Base-by-base conservation (phyloP, 2,113 vertebrate genomes). In the Elachura formosa region DNA sequence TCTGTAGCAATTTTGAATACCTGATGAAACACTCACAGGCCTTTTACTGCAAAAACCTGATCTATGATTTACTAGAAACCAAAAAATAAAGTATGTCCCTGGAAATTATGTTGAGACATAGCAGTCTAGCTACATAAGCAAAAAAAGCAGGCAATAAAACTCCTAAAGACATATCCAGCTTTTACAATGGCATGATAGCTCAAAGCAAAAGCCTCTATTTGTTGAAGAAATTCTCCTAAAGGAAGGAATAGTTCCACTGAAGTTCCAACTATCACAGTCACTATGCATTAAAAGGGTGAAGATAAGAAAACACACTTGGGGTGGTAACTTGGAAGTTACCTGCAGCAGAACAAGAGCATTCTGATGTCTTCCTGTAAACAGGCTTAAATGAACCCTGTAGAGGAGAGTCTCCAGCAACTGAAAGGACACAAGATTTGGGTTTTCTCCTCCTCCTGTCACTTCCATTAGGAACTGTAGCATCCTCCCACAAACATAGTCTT, bases 361-460 rank as follows among this genome's bases (percentile, higher is more conserved):
- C 86, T 98, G 98, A 90, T 97, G 95, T 73, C 99, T 97, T 76
- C 99, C 99, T 2, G 98, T 99, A 95, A 99, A 99, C 52, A 99
- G 91, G 73, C 98, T 98, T 82, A 99, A 98, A 49, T 99, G 98
- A 76, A 99, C 98, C 72, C 99, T 97, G 96, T 99, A 99, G 38
- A 99, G 96, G 55, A 99, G 97, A 6, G 98, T 98, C 96, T 99
- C 99, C 94, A 99, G 97, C 79, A 99, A 98, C 87, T 99, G 98
- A 97, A 99, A 99, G 46, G 99, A 99, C 51, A 97, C 86, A 10
- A 97, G 95, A 51, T 98, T 98, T 3, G 97, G 94, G 52, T 95
- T 89, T 76, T 96, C 68, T 24, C 89, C 97, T 33, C 31, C 54
- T 15, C 90, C 95, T 23, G 97, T 80, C 49, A 95, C 78, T 80